Evolutionary conservation across 2,888 invertebrate species (phyloP), one percentile per base, ranked within the genome.

Genomic region (Eristalinus aeneus): DNA sequence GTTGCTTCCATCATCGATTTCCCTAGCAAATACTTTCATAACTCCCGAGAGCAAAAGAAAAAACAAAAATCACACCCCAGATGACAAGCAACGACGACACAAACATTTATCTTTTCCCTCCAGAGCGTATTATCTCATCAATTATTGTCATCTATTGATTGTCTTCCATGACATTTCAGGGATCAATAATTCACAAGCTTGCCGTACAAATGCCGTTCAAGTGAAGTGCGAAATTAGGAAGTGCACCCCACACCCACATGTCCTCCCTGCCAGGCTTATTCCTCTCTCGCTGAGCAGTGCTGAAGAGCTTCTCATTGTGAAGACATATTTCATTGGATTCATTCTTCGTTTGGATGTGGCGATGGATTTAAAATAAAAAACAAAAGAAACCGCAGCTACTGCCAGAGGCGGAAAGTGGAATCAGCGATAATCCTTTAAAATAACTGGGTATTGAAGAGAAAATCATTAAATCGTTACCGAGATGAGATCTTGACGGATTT

Each of bases 91-190:
- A 34, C 34, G 34, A 34, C 10, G 46, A 8, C 46, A 46, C 46
- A 46, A 46, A 46, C 46, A 46, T 46, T 46, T 46, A 46, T 46
- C 46, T 46, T 46, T 34, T 46, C 46, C 46, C 46, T 46, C 46
- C 16, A 46, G 46, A 46, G 16, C 46, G 46, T 46, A 46, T 46
- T 46, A 56, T 63, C 34, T 65, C 74, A 65, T 23, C n/a, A 61
- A 61, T 61, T 61, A 61, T 61, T 61, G 61, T 27, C 61, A 61
- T 27, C 61, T 32, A 61, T 61, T 61, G 61, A 61, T 58, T 61
- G 61, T 32, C 61, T 32, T 20, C 16, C 32, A 31, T 61, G 61
- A 61, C 61, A 61, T n/a, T 46, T 16, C 16, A 61, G 61, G n/a
- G 27, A 32, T 61, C 61, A 32, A 61, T 61, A 61, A 61, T 16